A percentile compares a stretch with the other conserved stretches of the same genome.
Conservation (phyloP, 2,888 invertebrate genomes). For the Eurytoma adleriae region DNA sequence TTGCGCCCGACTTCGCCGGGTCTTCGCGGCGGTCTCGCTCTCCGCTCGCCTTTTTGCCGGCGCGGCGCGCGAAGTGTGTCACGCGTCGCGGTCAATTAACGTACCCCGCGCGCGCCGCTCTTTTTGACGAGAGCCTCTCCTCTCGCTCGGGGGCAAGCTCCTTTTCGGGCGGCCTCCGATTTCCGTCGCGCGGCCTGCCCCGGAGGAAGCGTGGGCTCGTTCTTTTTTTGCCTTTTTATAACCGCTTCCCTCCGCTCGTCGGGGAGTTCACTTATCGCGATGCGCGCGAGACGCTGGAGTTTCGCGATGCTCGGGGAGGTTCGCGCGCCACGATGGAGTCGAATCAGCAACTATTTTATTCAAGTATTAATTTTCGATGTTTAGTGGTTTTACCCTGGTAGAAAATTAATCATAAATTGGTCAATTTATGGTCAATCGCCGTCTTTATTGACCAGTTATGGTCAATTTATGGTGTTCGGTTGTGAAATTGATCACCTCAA, state of each 20-base stretch:
- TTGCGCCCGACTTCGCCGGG: not conserved
- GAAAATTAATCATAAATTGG: not conserved
- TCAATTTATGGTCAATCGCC: too few species aligned
- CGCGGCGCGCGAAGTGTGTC: conserved; percentile 59
- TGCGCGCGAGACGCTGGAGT: conserved; percentile 4
- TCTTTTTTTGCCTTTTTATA: conserved; percentile 9
- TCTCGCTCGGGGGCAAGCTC: conserved; percentile 43
- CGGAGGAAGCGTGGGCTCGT: conserved; percentile 25
- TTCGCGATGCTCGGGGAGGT: too few species aligned
- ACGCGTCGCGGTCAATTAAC: conserved; percentile 62
- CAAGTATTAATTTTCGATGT: not conserved
- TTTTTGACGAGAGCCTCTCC: not conserved
- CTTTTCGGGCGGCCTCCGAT: conserved; percentile 11
- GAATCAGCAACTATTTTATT: too few species aligned
- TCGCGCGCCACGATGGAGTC: too few species aligned
- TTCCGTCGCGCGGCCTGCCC: conserved; percentile 39
- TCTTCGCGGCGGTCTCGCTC: not conserved
- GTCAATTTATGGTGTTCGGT: too few species aligned
- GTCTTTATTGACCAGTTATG: too few species aligned
- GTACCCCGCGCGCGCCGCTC: conserved; percentile 24
- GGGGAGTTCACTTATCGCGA: not conserved
- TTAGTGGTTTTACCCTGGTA: not conserved
- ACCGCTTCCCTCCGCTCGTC: not conserved
- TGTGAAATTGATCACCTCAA: too few species aligned
- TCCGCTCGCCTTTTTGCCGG: not conserved